phyloP scores from a whole-genome alignment of 1,140 invertebrate species.

The Eriosoma lanigerum region DNA sequence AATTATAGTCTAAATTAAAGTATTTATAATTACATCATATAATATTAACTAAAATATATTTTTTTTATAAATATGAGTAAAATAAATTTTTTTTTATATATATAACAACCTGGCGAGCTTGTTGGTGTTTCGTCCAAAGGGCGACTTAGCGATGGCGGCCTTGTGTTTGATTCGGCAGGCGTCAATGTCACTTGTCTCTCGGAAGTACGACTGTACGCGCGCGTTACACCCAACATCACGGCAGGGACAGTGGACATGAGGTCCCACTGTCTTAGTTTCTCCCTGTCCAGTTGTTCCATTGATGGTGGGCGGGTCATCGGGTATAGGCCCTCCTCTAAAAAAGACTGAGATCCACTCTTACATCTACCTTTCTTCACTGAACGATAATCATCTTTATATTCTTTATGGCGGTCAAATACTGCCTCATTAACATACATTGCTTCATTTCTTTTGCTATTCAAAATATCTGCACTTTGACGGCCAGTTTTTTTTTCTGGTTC shows the following conservation, averaged over 20 bases:
- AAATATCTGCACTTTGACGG: slow-evolving; percentile 54
- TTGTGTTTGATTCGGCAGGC: slow-evolving; percentile 46
- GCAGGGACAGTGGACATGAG: slow-evolving; percentile 76
- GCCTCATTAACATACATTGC: slow-evolving; percentile 73
- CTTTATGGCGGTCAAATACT: slow-evolving; percentile 57
- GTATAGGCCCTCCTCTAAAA: slow-evolving; percentile 64
- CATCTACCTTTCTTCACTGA: slow-evolving; percentile 52
- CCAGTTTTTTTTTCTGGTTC: slow-evolving; percentile 52
- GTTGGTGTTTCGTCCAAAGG: slow-evolving; percentile 53
- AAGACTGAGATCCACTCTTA: slow-evolving; percentile 58
- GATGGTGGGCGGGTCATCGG: slow-evolving; percentile 55
- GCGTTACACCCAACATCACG: slow-evolving; percentile 56
- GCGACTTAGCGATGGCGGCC: slow-evolving; percentile 49
- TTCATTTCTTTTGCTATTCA: slow-evolving; percentile 52
- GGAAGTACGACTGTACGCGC: slow-evolving; percentile 48
- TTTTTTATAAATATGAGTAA: background rate
- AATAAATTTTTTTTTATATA: background rate
- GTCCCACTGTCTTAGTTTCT: slow-evolving; percentile 84
- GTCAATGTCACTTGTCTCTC: slow-evolving; percentile 49
- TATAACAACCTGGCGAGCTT: slow-evolving; percentile 55
- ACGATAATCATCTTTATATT: slow-evolving; percentile 56
- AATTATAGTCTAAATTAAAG: slow-evolving; percentile 11
- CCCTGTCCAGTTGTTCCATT: slow-evolving; percentile 71
- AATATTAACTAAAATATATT: background rate
- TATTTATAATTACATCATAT: background rate